phyloP scores from a whole-genome alignment of 2,113 vertebrate genomes.

The Heloderma charlesbogerti region DNA sequence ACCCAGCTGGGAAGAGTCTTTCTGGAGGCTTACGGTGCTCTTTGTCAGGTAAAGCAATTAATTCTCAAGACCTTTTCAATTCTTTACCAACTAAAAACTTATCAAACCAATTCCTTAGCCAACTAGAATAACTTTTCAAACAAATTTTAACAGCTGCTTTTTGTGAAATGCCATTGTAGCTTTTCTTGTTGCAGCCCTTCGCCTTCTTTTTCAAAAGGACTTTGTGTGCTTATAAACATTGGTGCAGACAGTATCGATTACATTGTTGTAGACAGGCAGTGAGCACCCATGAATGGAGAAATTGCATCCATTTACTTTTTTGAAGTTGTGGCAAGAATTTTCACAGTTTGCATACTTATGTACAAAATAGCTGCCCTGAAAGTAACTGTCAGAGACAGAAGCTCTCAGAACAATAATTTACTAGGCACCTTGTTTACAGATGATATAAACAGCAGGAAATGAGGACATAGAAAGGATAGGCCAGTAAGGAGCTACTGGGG shows the following conservation, averaged over 20 bases:
- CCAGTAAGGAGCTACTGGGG: not conserved
- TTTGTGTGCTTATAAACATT: not conserved
- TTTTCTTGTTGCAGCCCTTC: not conserved
- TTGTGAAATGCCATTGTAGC: not conserved
- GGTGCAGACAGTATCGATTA: not conserved
- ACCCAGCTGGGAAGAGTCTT: constrained; percentile 96
- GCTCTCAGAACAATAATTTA: not conserved
- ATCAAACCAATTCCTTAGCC: not conserved
- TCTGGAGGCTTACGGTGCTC: constrained; percentile 93
- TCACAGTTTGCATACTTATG: not conserved
- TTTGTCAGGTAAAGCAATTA: constrained; percentile 86
- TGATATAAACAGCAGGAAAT: not conserved
- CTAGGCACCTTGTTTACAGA: not conserved
- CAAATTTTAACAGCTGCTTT: not conserved
- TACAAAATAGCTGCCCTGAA: not conserved
- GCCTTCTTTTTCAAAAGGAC: not conserved
- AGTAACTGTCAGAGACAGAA: not conserved
- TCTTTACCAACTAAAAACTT: not conserved
- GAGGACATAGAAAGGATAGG: not conserved
- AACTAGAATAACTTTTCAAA: not conserved
- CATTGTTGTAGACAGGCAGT: not conserved
- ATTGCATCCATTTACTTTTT: not conserved
- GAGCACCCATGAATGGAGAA: not conserved
- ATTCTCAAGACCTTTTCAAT: not conserved
- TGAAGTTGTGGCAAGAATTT: not conserved